Conservation (phyloP, 2,888 invertebrate genomes). For the Andricus curvator region DNA sequence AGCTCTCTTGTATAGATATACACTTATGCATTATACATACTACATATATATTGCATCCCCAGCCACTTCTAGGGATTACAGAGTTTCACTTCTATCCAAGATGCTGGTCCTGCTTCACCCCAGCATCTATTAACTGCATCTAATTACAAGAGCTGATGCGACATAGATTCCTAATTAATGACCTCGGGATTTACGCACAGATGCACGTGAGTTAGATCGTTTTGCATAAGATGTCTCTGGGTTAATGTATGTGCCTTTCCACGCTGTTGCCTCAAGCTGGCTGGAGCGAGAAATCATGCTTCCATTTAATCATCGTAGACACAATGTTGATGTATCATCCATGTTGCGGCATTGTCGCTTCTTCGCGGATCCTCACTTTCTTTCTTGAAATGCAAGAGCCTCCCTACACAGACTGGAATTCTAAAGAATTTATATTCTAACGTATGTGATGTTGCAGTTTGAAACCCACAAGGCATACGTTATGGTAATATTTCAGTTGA, state of each 20-base stretch:
- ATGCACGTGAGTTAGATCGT: slow-evolving; percentile 72
- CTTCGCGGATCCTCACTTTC: background rate
- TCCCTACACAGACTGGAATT: background rate
- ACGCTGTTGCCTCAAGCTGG: slow-evolving; percentile 50
- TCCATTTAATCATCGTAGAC: slow-evolving; percentile 23
- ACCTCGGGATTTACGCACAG: slow-evolving; percentile 73
- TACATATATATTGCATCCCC: slow-evolving; percentile 52
- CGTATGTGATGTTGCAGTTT: too few species aligned
- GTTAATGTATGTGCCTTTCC: slow-evolving; percentile 65
- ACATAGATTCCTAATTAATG: slow-evolving; percentile 77
- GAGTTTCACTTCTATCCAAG: slow-evolving; percentile 71
- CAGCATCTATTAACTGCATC: slow-evolving; percentile 76
- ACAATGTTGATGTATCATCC: slow-evolving; percentile 5
- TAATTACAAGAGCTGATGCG: slow-evolving; percentile 76
- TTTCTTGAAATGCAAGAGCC: background rate
- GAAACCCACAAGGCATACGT: too few species aligned
- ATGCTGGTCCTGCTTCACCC: slow-evolving; percentile 61
- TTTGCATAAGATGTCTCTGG: slow-evolving; percentile 69
- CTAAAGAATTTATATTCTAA: too few species aligned
- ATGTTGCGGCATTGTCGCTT: slow-evolving; percentile 8
- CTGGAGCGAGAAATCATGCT: slow-evolving; percentile 19
- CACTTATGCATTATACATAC: slow-evolving; percentile 53
- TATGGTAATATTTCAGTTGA: too few species aligned
- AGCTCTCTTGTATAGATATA: slow-evolving; percentile 48
- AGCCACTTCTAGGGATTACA: slow-evolving; percentile 66